These are phyloP conservation scores for Hylyphantes graminicola DNA, from an alignment of 1,140 invertebrate genomes.

Conservation along the genomic window DNA sequence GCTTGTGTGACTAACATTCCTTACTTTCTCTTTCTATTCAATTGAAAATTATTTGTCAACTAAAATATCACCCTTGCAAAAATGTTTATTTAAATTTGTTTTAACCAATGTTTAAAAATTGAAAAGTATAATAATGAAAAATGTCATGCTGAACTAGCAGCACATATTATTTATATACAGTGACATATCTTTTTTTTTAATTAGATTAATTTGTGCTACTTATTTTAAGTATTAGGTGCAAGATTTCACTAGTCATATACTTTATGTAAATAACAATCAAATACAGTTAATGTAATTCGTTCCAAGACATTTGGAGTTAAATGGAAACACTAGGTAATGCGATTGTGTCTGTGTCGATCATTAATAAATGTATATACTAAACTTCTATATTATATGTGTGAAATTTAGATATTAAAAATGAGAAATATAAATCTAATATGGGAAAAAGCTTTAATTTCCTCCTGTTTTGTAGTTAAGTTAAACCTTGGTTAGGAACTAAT, in stretches of 20 bases:
- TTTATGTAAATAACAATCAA: slow-evolving; percentile 48
- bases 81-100: no score
- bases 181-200: slow-evolving; percentile 40
- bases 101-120: no score
- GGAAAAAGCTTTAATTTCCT: slow-evolving; percentile 49
- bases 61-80: no score
- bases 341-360: slow-evolving; percentile 37
- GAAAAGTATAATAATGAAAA: no score
- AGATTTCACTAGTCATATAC: slow-evolving; percentile 3
- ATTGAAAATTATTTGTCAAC: no score
- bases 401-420: slow-evolving; percentile 38
- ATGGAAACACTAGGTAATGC: slow-evolving; percentile 48
- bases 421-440: slow-evolving; percentile 48
- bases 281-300: slow-evolving; percentile 29
- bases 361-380: slow-evolving; percentile 52
- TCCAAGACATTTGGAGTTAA: slow-evolving; percentile 14
- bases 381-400: slow-evolving; percentile 51
- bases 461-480: slow-evolving; percentile 10
- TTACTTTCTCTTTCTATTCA: no score
- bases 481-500: no score
- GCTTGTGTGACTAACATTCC: no score
- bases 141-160: no score
- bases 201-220: slow-evolving; percentile 26
- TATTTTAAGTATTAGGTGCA: slow-evolving; percentile 25
- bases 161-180: neutral